These are phyloP conservation scores for Meloe dianella DNA, from an alignment of 2,888 invertebrate genomes.

Conservation along the genomic window DNA sequence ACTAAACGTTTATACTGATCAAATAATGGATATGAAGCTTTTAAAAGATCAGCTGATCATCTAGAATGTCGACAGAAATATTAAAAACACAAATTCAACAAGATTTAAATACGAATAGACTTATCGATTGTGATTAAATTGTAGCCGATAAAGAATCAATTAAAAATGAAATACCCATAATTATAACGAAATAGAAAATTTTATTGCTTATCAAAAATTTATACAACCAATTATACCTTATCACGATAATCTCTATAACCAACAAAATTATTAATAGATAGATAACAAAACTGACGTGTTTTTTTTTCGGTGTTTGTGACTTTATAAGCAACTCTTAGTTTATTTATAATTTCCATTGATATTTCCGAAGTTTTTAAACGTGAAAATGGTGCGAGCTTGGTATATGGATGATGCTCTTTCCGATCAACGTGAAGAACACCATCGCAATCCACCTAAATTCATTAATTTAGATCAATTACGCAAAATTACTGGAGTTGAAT, in stretches of 20 bases:
- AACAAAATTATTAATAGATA: background rate
- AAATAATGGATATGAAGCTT: conserved; percentile 87
- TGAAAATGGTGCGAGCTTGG: conserved; percentile 88
- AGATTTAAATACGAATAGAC: conserved; percentile 25
- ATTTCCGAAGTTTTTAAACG: background rate
- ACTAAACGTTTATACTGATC: conserved; percentile 88
- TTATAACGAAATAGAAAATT: background rate
- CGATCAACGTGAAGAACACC: conserved; percentile 88
- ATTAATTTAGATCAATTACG: conserved; percentile 72
- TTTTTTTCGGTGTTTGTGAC: background rate
- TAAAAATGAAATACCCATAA: background rate
- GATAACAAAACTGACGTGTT: background rate
- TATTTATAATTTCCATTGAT: background rate
- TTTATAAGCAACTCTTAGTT: background rate
- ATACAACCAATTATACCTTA: conserved; percentile 7
- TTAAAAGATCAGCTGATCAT: conserved; percentile 84
- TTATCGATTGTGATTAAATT: background rate
- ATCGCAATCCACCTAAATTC: conserved; percentile 76
- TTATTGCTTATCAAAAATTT: background rate
- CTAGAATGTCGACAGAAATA: conserved; percentile 77
- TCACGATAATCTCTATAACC: background rate
- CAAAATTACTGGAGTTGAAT: conserved; percentile 82
- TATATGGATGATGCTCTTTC: conserved; percentile 70
- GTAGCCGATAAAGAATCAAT: background rate
- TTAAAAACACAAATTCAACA: conserved; percentile 62